A percentile compares a stretch with the other conserved stretches of the same genome.
Evolutionary conservation across 2,888 invertebrate species (phyloP).

Genomic region (Andrena camellia): DNA sequence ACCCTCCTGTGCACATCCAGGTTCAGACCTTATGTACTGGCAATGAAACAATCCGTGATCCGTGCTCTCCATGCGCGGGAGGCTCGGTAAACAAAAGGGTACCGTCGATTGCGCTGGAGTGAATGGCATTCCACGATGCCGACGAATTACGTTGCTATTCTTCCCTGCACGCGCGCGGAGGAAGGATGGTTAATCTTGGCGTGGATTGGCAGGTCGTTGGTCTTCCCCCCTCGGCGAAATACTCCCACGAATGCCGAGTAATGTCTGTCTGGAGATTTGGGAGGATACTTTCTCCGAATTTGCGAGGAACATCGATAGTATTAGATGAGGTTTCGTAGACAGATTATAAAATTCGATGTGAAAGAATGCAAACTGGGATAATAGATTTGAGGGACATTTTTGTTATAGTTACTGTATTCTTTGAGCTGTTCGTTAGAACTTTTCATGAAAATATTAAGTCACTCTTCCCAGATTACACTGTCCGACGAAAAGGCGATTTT

Average conservation of each 20-base stretch:
- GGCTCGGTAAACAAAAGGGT: conserved; percentile 59
- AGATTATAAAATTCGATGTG: too few species aligned
- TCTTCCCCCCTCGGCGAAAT: conserved; percentile 12
- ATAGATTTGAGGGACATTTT: too few species aligned
- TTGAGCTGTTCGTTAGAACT: too few species aligned
- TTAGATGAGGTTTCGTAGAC: neutral
- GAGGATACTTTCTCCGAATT: neutral
- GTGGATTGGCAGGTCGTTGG: conserved; percentile 38
- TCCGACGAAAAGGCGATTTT: too few species aligned
- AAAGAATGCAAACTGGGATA: too few species aligned
- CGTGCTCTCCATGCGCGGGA: conserved; percentile 15
- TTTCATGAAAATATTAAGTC: too few species aligned
- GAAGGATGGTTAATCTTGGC: conserved; percentile 37
- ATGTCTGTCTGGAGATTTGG: neutral
- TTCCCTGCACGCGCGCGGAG: conserved; percentile 33
- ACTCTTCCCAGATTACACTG: too few species aligned
- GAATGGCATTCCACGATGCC: conserved; percentile 58
- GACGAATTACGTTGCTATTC: conserved; percentile 65
- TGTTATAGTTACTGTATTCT: too few species aligned
- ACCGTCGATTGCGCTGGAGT: conserved; percentile 50
- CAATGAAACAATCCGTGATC: conserved; percentile 43
- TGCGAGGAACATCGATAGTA: neutral
- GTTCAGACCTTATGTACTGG: neutral
- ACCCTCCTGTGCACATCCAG: conserved; percentile 17
- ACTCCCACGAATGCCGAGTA: conserved; percentile 1